These are phyloP conservation scores for Ichneumon xanthorius DNA, from an alignment of 2,888 invertebrate species.

Conservation along the genomic window DNA sequence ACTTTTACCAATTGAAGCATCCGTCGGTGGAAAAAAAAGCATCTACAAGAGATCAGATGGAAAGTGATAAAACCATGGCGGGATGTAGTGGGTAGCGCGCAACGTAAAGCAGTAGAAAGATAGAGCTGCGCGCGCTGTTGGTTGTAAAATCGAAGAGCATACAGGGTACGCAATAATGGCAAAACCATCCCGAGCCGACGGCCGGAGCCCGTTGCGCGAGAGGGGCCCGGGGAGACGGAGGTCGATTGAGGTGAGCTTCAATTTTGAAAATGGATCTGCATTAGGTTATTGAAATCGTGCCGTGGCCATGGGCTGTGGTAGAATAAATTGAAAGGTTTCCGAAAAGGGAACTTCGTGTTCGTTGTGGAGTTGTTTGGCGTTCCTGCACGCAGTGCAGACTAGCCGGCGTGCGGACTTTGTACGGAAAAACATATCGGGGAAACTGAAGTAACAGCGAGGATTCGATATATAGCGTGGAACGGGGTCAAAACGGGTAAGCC, in stretches of 20 bases:
- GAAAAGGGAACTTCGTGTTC: slow-evolving; percentile 40
- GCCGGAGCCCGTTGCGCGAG: not conserved
- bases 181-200: slow-evolving; percentile 40
- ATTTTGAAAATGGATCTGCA: slow-evolving; percentile 66
- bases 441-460: not conserved
- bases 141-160: slow-evolving; percentile 56
- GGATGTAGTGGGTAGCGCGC: slow-evolving; percentile 16
- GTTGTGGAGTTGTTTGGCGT: not conserved
- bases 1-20: not conserved
- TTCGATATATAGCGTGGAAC: not conserved
- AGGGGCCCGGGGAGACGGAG: not conserved
- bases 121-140: slow-evolving; percentile 21
- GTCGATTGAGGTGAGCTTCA: slow-evolving; percentile 54
- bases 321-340: slow-evolving; percentile 44
- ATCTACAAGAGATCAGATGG: slow-evolving; percentile 3
- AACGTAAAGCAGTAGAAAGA: not conserved
- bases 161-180: slow-evolving; percentile 53
- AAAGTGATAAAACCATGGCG: slow-evolving; percentile 19
- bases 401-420: not conserved
- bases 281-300: slow-evolving; percentile 64
- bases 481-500: too few species aligned
- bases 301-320: slow-evolving; percentile 30
- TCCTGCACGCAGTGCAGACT: not conserved
- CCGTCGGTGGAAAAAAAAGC: not conserved
- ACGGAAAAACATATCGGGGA: not conserved